These are phyloP conservation scores for Neomonachus schauinslandi DNA, from an alignment of 2,113 vertebrate species.

Conservation along the genomic window DNA sequence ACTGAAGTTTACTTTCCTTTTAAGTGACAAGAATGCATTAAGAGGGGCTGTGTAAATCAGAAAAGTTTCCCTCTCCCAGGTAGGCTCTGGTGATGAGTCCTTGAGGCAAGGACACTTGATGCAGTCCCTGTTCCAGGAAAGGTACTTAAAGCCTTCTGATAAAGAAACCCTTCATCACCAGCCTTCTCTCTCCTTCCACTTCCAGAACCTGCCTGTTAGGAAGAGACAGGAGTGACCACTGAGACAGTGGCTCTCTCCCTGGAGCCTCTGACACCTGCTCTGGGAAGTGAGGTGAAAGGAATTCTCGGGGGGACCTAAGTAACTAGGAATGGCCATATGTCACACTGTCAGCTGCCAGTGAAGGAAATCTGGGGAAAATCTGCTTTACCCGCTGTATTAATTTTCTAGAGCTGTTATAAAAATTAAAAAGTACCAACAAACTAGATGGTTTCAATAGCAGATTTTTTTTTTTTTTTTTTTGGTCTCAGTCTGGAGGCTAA, in stretches of 20 bases:
- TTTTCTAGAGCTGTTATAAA: neutral
- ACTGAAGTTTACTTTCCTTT: neutral
- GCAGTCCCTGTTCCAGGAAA: neutral
- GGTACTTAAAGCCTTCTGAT: neutral
- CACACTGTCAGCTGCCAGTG: neutral
- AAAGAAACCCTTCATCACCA: constrained; percentile 24
- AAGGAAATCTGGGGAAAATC: neutral
- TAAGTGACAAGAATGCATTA: constrained; percentile 31
- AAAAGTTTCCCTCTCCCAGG: neutral
- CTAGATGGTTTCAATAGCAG: neutral
- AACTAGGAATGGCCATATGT: neutral
- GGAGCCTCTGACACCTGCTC: neutral
- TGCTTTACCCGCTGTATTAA: neutral
- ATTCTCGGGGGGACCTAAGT: neutral
- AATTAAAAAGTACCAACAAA: neutral
- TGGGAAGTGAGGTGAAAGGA: neutral
- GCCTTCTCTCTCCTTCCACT: neutral
- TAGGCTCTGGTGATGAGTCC: neutral
- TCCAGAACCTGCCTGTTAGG: neutral
- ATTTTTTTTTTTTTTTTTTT: neutral
- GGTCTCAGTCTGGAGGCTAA: neutral
- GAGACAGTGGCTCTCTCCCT: neutral
- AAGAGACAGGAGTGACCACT: neutral
- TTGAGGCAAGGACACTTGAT: neutral
- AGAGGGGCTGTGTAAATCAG: neutral